Evolutionary conservation across 2,113 vertebrate genomes (phyloP).

Genomic region (Pionites leucogaster): DNA sequence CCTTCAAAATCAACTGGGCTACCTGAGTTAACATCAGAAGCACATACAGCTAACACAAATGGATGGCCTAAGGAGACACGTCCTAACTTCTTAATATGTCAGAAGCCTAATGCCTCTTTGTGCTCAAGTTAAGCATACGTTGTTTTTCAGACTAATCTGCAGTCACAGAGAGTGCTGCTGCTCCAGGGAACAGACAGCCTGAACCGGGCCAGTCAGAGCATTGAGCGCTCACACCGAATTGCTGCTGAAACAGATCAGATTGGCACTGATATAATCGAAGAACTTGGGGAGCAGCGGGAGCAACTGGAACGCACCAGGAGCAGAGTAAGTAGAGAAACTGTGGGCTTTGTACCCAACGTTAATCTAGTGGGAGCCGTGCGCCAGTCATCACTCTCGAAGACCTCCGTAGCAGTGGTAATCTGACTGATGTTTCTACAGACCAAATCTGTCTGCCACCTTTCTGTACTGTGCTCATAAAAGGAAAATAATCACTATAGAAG

Average conservation of each 20-base stretch:
- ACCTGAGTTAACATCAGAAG: neutral
- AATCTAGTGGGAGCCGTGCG: rapidly evolving
- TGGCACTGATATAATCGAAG: slow-evolving; percentile 92
- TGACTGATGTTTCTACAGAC: rapidly evolving
- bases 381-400: rapidly evolving
- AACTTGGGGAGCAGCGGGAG: slow-evolving; percentile 92
- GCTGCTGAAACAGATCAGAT: slow-evolving; percentile 91
- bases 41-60: neutral
- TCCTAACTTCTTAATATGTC: neutral
- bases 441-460: neutral
- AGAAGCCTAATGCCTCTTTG: neutral
- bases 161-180: slow-evolving; percentile 89
- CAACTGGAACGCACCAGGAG: slow-evolving; percentile 90
- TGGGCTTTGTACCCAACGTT: rapidly evolving
- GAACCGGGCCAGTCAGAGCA: slow-evolving; percentile 88
- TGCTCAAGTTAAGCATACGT: neutral
- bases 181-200: slow-evolving; percentile 90
- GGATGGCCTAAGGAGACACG: neutral
- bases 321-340: slow-evolving; percentile 77
- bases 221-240: slow-evolving; percentile 89
- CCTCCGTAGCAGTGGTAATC: neutral
- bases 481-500: neutral
- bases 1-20: neutral
- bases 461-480: neutral
- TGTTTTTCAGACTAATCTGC: slow-evolving; percentile 79